Base-by-base conservation (phyloP, 2,888 invertebrate genomes). In the Hydrotaea cyrtoneurina region DNA sequence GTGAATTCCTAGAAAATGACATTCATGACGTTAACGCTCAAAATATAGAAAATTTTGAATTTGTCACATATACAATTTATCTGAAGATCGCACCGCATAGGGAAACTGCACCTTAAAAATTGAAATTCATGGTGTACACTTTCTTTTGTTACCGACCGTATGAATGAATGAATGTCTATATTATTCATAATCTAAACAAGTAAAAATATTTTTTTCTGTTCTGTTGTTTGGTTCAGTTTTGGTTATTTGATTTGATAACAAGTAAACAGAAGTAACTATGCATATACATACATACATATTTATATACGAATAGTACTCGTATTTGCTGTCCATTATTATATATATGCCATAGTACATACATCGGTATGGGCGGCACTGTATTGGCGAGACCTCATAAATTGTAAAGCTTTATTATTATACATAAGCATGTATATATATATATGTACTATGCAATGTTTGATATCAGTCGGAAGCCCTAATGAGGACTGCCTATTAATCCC, bases 161-260 rank as follows among this genome's bases (percentile, higher is more conserved):
- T n/a, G n/a, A 21, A 13, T 21, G 13, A 19, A 43, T 43, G 39
- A 19, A 19, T 66, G 43, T 43, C 43, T 46, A 66, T 39, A 64
- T 43, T 66, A 19, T 66, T 66, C 21, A 69, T 46, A 69, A 69
- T 69, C 19, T 69, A 69, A 69, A 69, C 46, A 69, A 69, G 46
- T 46, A 43, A 46, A 69, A 69, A 39, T 23, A 17, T 26, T 19
- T 21, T 11, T 69, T 23, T 46, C n/a, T 69, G 69, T 46, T 43
- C 15, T 46, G 13, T 62, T 17, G 66, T 46, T 43, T 23, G 19
- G 69, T 23, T 69, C 69, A 69, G 69, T 69, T 69, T 69, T 46
- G 69, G 69, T 69, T 69, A 69, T 69, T 69, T 69, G 46, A 69
- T 46, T 69, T 69, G 69, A 69, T 69, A 69, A 69, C 69, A 69